A percentile compares a stretch with the other conserved stretches of the same genome.
Evolutionary conservation across 2,888 invertebrate genomes (phyloP).

Genomic region (Protodeltote pygarga): DNA sequence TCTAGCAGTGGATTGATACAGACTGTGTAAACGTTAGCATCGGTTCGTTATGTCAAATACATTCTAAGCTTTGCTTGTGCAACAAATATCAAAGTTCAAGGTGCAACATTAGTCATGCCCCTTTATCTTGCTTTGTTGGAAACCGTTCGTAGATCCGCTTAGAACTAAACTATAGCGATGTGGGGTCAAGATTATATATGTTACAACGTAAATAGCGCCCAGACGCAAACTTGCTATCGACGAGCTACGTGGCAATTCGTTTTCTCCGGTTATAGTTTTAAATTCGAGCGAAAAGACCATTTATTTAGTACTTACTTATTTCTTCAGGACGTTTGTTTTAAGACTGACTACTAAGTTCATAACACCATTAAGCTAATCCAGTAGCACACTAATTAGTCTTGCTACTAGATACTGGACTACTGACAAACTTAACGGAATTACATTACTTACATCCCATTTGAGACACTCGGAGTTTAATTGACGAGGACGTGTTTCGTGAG

Average conservation of each 20-base stretch:
- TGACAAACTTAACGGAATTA: conserved; percentile 49
- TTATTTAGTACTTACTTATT: not conserved
- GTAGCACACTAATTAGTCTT: conserved; percentile 32
- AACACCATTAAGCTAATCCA: conserved; percentile 13
- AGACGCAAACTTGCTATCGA: conserved; percentile 31
- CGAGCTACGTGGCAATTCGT: conserved; percentile 27
- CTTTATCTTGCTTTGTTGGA: conserved; percentile 44
- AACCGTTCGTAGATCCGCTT: conserved; percentile 38
- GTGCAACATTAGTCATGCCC: conserved; percentile 44
- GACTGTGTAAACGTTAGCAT: conserved; percentile 16
- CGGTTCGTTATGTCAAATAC: conserved; percentile 34
- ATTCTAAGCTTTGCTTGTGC: conserved; percentile 33
- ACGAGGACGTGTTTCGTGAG: conserved; percentile 49
- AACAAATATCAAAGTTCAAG: conserved; percentile 56
- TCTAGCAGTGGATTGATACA: too few species aligned
- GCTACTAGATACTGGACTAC: conserved; percentile 23
- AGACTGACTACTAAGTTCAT: not conserved
- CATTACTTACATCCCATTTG: conserved; percentile 36
- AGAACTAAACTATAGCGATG: conserved; percentile 38
- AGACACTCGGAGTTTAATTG: conserved; percentile 48
- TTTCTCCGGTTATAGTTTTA: conserved; percentile 21
- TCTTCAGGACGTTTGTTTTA: not conserved
- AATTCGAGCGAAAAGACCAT: conserved; percentile 7
- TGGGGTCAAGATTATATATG: conserved; percentile 36
- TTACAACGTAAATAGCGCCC: conserved; percentile 26